Conservation (phyloP, 2,113 vertebrate species). For the Pteropus alecto region DNA sequence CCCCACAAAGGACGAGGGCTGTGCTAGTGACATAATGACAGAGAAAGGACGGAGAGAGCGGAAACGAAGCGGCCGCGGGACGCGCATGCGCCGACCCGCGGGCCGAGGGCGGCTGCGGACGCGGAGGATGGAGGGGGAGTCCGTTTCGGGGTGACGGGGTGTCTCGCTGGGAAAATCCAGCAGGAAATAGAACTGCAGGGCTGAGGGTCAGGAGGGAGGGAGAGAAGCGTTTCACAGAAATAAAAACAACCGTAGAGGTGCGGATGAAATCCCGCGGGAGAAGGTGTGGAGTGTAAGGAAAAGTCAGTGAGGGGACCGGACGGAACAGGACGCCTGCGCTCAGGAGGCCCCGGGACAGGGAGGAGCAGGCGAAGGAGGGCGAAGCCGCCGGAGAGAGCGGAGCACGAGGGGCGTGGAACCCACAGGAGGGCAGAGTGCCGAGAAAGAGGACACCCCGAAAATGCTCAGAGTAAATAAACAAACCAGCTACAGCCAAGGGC, state of each 20-base stretch:
- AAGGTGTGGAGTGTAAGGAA: background rate
- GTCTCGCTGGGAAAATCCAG: background rate
- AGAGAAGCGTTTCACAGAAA: background rate
- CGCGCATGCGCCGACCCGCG: background rate
- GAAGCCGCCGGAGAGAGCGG: background rate
- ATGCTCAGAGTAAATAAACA: no score
- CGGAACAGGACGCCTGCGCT: background rate
- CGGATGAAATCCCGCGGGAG: background rate
- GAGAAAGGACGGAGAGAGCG: background rate
- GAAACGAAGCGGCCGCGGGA: rapidly evolving
- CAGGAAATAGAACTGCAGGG: background rate
- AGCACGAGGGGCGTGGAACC: background rate
- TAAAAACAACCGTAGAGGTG: background rate
- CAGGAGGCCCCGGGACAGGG: background rate
- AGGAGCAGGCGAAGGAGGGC: background rate
- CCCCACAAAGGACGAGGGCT: background rate
- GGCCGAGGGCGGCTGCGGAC: rapidly evolving
- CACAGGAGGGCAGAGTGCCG: background rate
- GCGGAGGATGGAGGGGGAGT: background rate
- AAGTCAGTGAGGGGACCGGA: background rate
- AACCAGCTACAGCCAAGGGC: background rate
- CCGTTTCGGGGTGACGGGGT: background rate
- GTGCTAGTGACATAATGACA: background rate
- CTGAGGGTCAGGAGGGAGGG: background rate
- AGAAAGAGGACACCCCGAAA: background rate